Base-by-base conservation (phyloP, 2,113 vertebrate species). In the Phainopepla nitens region DNA sequence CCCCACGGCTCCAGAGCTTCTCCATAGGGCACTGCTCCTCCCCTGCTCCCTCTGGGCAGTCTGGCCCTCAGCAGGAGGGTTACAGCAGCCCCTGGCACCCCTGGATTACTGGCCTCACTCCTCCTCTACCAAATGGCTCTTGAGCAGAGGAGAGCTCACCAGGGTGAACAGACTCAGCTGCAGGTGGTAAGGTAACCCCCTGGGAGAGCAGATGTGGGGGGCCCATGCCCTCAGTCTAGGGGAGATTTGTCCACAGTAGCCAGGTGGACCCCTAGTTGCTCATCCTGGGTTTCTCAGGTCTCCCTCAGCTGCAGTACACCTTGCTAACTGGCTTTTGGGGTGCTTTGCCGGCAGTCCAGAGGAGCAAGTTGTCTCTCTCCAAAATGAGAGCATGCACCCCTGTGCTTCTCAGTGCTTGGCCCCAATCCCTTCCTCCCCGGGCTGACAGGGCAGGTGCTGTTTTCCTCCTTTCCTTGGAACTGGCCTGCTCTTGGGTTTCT, bases 371-470 rank as follows among this genome's bases (percentile, higher is more conserved):
- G 35, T 47, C 29, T 66, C 64, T 87, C 39, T 51, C 51, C 4
- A 3, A 28, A 69, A 35, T 10, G 10, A 6, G 24, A 47, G 29
- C 8, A 20, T 68, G 24, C 11, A 8, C 11, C 17, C 11, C 9
- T 73, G 2, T 6, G 13, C 13, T 78, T 13, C 31, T 19, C 41
- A 6, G 3, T 10, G 4, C 22, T 72, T 19, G 1, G 9, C 49
- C 21, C 39, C 0, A 0, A 29, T 79, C 27, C 22, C 17, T 24
- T 42, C 7, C 42, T 57, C 28, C 50, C 53, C 0, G 0, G 19
- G 42, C 51, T 86, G 39, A 11, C n/a, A 1, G 0, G 6, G 28
- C 87, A 95, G 92, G 73, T 94, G 90, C 61, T 87, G 10, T 27
- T 84, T 89, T 87, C 87, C 41, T 51, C 21, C 4, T 82, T 89